Percentiles rank a stretch among this genome's conserved stretches.
Evolutionary conservation across 1,140 invertebrate species (phyloP).

Genomic region (Drosophila repletoides): DNA sequence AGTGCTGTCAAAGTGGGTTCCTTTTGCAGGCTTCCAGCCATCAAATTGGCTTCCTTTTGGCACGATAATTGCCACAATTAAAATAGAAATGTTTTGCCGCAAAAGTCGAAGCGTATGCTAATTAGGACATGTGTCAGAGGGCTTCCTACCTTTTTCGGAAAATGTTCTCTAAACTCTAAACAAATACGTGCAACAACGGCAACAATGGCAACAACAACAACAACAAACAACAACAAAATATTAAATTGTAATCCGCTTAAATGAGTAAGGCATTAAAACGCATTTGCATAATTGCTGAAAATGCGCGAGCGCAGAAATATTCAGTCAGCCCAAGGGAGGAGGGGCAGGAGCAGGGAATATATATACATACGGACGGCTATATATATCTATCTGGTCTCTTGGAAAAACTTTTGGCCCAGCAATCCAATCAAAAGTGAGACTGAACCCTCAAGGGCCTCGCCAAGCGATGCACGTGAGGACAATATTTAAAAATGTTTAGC

Average conservation of each 20-base stretch:
- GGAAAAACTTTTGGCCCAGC: slow-evolving; percentile 43
- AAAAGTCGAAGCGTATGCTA: slow-evolving; percentile 65
- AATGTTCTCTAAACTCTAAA: slow-evolving; percentile 38
- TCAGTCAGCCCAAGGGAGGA: slow-evolving; percentile 26
- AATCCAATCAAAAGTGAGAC: slow-evolving; percentile 73
- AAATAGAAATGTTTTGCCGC: slow-evolving; percentile 70
- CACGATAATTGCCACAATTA: slow-evolving; percentile 64
- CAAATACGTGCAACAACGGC: slow-evolving; percentile 28
- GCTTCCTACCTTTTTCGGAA: slow-evolving; percentile 38
- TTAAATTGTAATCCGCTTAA: slow-evolving; percentile 82
- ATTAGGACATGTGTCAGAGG: slow-evolving; percentile 59
- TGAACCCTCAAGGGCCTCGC: slow-evolving; percentile 55
- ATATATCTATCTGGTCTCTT: not conserved
- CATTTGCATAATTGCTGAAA: slow-evolving; percentile 81
- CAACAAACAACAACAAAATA: slow-evolving; percentile 78
- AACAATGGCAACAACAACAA: slow-evolving; percentile 24
- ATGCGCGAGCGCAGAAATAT: slow-evolving; percentile 37
- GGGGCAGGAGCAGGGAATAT: not conserved
- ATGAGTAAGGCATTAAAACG: slow-evolving; percentile 79
- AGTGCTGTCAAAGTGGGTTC: slow-evolving; percentile 48
- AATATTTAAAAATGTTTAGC: slow-evolving; percentile 82
- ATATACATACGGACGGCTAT: no score
- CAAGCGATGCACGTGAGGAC: slow-evolving; percentile 74
- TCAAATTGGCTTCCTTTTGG: slow-evolving; percentile 11
- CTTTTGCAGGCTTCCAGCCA: no score